Evolutionary conservation across 2,888 invertebrate species (phyloP).

Genomic region (Tribolium freemani): DNA sequence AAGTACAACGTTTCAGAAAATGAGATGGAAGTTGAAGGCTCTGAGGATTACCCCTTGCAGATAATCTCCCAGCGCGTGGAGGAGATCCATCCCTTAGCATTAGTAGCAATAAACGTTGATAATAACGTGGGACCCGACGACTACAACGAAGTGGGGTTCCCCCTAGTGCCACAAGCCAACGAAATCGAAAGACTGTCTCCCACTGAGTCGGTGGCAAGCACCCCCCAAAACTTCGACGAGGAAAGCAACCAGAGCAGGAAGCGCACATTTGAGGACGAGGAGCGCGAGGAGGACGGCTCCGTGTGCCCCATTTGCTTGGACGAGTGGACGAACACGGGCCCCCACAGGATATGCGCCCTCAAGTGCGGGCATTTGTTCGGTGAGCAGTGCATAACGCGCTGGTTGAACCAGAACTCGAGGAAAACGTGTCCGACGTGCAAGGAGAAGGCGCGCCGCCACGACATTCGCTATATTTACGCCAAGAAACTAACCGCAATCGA

Average conservation of each 20-base stretch:
- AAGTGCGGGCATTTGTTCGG: slow-evolving; percentile 96
- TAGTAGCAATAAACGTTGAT: slow-evolving; percentile 23
- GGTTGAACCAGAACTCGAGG: slow-evolving; percentile 76
- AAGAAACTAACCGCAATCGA: slow-evolving; percentile 83
- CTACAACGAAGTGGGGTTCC: too few relatives aligned
- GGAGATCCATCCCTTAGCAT: slow-evolving; percentile 26
- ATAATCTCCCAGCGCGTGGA: neutral
- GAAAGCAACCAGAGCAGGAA: slow-evolving; percentile 50
- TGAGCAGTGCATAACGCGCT: slow-evolving; percentile 81
- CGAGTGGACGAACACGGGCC: slow-evolving; percentile 87
- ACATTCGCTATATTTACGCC: slow-evolving; percentile 81
- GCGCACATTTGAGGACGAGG: slow-evolving; percentile 56
- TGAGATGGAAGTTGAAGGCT: slow-evolving; percentile 46
- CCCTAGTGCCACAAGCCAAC: too few relatives aligned
- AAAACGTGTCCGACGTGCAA: slow-evolving; percentile 92
- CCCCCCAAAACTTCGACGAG: slow-evolving; percentile 45
- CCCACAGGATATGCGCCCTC: slow-evolving; percentile 87
- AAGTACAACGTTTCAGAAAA: slow-evolving; percentile 22
- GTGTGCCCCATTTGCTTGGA: slow-evolving; percentile 92
- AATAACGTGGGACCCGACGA: too few relatives aligned
- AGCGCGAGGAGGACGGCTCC: slow-evolving; percentile 76
- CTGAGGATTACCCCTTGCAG: slow-evolving; percentile 27
- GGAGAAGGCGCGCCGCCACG: slow-evolving; percentile 65
- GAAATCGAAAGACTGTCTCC: neutral
- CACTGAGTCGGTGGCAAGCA: neutral